Conservation (phyloP, 2,113 vertebrate species). For the Pantherophis guttatus region DNA sequence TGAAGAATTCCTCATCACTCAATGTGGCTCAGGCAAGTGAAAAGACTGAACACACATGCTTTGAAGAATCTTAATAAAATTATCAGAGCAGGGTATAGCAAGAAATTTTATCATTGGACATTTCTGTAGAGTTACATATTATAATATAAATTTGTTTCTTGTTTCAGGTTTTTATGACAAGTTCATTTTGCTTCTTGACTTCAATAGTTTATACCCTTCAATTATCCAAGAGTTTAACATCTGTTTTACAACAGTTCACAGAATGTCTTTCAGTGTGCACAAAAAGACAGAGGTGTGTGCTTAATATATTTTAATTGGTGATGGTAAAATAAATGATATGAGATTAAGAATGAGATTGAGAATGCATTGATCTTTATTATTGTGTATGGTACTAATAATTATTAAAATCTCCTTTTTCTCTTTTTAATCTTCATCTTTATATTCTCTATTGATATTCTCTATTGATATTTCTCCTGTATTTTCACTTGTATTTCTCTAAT, state of each 20-base stretch:
- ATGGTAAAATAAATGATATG: neutral
- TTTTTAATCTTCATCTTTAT: neutral
- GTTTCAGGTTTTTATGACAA: conserved; percentile 95
- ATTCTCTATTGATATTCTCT: neutral
- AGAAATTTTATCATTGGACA: neutral
- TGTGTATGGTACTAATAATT: neutral
- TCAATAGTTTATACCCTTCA: conserved; percentile 98
- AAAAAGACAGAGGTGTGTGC: conserved; percentile 59
- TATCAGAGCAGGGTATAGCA: neutral
- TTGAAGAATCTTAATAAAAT: neutral
- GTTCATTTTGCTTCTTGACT: conserved; percentile 97
- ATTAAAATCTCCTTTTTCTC: neutral
- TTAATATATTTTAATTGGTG: conserved; percentile 1
- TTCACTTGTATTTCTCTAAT: neutral
- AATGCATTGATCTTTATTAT: neutral
- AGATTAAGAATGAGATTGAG: neutral
- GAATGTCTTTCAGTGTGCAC: conserved; percentile 71
- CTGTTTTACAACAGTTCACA: conserved; percentile 94
- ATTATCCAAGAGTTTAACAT: conserved; percentile 99
- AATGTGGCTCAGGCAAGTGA: neutral
- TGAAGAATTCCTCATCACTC: neutral
- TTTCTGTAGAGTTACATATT: neutral
- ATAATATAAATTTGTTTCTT: conserved; percentile 44
- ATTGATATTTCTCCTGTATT: neutral
- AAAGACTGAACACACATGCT: neutral